Evolutionary conservation across 2,888 invertebrate genomes (phyloP), one percentile per base, ranked within the genome.

Genomic region (Hyposoter didymator): DNA sequence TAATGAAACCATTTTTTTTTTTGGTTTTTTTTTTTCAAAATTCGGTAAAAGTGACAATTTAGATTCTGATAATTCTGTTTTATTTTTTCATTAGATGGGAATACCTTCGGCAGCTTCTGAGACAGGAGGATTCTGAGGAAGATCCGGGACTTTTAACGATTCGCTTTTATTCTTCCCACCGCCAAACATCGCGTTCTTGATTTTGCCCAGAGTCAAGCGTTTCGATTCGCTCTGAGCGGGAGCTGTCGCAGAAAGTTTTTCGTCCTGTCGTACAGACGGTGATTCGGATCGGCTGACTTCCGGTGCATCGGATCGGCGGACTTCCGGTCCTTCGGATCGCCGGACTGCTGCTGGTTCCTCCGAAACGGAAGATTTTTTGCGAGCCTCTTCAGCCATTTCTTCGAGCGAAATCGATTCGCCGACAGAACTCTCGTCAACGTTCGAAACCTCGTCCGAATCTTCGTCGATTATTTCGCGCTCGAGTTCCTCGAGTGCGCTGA

Each of bases 71-170:
- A 14, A 6, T 6, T 39, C 8, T 39, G 39, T 39, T 39, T 39
- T 19, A 39, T 74, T 45, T 43, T 62, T 62, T 55, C 19, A 35
- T 49, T 8, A 66, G 3, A 3, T 0, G 49, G 32, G 1, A 17
- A 14, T 84, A 85, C 89, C 89, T 84, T 86, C 84, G 32, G 83
- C 85, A 22, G 62, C n/a, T 62, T 78, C 86, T 1, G n/a, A n/a
- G n/a, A n/a, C n/a, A n/a, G n/a, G n/a, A n/a, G n/a, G n/a, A n/a
- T 62, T 78, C 86, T 1, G 81, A 22, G 19, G 87, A 81, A 73
- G 84, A 12, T 80, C 84, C 49, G 89, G 88, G 45, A 87, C 80
- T 76, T 85, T 86, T 2, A 59, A 45, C 17, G 85, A 85, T 73
- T 86, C 88, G 10, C 80, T 73, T 79, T 88, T 87, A 75, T 88